Conservation (phyloP, 2,113 vertebrate genomes). For the Vicugna pacos region DNA sequence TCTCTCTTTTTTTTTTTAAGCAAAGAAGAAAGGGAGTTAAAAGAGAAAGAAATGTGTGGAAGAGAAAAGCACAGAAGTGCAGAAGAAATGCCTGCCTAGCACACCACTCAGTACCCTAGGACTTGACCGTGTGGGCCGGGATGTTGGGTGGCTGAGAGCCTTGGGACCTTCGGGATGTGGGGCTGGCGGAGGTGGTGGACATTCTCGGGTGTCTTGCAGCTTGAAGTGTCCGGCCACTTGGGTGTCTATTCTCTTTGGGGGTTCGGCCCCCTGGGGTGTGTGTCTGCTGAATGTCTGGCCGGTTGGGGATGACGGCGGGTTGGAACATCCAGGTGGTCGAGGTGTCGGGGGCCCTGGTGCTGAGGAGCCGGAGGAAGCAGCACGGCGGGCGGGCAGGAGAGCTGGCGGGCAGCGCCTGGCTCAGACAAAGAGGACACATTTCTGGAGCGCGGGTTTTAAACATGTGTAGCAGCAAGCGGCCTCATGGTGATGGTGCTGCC, state of each 20-base stretch:
- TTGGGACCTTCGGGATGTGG: background rate
- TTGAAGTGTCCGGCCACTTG: background rate
- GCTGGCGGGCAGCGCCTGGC: background rate
- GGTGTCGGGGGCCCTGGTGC: background rate
- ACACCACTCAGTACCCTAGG: background rate
- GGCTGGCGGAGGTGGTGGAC: background rate
- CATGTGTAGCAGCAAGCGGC: background rate
- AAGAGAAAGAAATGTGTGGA: background rate
- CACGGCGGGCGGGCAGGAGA: background rate
- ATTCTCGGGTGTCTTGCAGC: background rate
- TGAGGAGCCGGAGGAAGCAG: background rate
- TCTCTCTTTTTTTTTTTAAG: background rate
- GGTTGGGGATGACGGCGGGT: background rate
- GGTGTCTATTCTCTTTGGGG: background rate
- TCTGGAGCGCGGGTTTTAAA: background rate
- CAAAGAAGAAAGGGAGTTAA: constrained; percentile 59
- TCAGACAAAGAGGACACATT: background rate
- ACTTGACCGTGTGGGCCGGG: background rate
- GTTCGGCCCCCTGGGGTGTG: background rate
- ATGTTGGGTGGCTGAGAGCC: background rate
- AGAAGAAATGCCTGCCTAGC: background rate
- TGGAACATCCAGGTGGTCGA: background rate
- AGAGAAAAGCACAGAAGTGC: background rate
- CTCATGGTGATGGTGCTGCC: background rate
- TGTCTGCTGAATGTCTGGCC: background rate